Evolutionary conservation across 2,113 vertebrate genomes (phyloP).

Genomic region (Lynx canadensis): DNA sequence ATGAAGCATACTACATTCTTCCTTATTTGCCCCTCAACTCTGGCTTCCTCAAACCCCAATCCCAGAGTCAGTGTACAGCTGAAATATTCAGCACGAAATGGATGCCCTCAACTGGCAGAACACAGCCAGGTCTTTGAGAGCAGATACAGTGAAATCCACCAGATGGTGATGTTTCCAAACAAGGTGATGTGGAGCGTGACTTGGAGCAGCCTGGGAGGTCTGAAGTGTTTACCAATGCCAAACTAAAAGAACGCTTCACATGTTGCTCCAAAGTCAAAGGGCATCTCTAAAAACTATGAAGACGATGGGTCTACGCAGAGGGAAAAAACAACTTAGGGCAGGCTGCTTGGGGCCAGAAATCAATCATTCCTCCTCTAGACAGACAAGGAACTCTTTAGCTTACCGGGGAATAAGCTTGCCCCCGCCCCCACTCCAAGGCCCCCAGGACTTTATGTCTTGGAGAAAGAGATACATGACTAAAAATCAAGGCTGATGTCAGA

Average conservation of each 20-base stretch:
- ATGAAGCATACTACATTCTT: neutral
- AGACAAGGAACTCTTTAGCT: constrained; percentile 28
- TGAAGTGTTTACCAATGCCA: neutral
- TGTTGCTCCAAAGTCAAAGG: constrained; percentile 54
- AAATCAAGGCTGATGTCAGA: constrained; percentile 58
- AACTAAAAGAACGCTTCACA: constrained; percentile 31
- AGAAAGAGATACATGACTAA: constrained; percentile 53
- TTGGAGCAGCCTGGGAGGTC: constrained; percentile 65
- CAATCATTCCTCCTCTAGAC: constrained; percentile 18
- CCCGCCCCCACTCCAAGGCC: neutral
- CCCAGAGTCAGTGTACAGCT: neutral
- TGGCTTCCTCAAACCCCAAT: constrained; percentile 40
- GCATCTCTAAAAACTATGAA: neutral
- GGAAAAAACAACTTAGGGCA: neutral
- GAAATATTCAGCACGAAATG: constrained; percentile 32
- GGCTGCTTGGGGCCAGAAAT: constrained; percentile 11
- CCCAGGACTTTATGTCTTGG: neutral
- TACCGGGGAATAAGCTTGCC: neutral
- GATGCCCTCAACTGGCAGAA: constrained; percentile 74
- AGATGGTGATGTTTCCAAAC: constrained; percentile 80
- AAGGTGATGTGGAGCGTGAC: constrained; percentile 70
- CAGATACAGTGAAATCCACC: constrained; percentile 65
- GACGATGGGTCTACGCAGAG: neutral
- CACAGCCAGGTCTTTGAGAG: constrained; percentile 70
- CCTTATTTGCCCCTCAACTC: constrained; percentile 40